Evolutionary conservation across 2,888 invertebrate genomes (phyloP).

Genomic region (Blastobasis adustella): DNA sequence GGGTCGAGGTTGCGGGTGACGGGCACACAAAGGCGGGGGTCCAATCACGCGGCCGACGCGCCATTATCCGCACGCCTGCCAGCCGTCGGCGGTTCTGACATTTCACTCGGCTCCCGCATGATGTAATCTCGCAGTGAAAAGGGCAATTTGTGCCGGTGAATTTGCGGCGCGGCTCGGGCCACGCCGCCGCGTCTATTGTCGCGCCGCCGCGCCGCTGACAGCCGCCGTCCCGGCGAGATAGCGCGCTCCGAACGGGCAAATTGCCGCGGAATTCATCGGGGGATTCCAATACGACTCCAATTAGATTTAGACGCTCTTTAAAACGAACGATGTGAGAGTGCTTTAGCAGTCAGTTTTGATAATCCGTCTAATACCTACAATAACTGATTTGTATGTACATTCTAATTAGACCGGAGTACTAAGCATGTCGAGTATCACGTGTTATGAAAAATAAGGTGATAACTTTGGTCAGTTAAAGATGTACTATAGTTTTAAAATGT

Average conservation of each 20-base stretch:
- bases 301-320: background rate
- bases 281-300: background rate
- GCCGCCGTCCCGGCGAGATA: conserved; percentile 25
- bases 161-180: conserved; percentile 69
- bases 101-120: conserved; percentile 75
- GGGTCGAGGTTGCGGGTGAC: conserved; percentile 67
- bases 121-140: conserved; percentile 75
- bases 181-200: conserved; percentile 67
- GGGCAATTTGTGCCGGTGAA: conserved; percentile 75
- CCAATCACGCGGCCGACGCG: conserved; percentile 74
- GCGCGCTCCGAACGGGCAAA: conserved; percentile 4
- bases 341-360: no score
- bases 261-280: background rate
- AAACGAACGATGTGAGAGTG: no score
- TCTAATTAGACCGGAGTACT: no score
- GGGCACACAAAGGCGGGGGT: conserved; percentile 65
- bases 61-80: conserved; percentile 75
- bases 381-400: no score
- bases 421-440: no score
- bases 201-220: conserved; percentile 27
- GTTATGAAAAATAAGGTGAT: no score
- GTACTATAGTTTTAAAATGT: no score
- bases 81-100: conserved; percentile 74
- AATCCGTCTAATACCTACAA: no score
- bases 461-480: no score